phyloP scores from a whole-genome alignment of 2,888 invertebrate species.

The Pheosia gnoma region DNA sequence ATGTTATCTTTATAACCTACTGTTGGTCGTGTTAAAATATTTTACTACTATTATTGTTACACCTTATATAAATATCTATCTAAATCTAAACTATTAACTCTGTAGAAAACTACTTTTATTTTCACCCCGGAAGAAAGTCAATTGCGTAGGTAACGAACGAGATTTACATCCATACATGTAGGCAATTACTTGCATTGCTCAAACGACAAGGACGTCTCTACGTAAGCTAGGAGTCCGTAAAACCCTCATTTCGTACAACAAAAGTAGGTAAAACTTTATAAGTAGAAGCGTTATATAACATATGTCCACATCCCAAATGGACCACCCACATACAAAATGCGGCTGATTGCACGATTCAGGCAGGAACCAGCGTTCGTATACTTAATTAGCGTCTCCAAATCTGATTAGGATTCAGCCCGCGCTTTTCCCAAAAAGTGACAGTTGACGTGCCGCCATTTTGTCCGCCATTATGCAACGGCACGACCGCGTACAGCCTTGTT shows the following conservation, averaged over 20 bases:
- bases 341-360: slow-evolving; percentile 24
- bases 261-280: neutral
- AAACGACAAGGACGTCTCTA: neutral
- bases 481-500: slow-evolving; percentile 62
- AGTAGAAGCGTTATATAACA: neutral
- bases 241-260: neutral
- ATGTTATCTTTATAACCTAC: too few relatives aligned
- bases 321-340: slow-evolving; percentile 5
- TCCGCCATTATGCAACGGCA: slow-evolving; percentile 72
- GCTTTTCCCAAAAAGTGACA: slow-evolving; percentile 69
- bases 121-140: neutral
- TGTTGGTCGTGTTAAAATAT: too few relatives aligned
- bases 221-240: neutral
- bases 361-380: slow-evolving; percentile 28
- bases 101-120: neutral
- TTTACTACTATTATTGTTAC: too few relatives aligned
- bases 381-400: slow-evolving; percentile 47
- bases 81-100: too few relatives aligned
- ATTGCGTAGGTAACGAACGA: neutral
- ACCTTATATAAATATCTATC: too few relatives aligned
- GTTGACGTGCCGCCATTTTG: slow-evolving; percentile 68
- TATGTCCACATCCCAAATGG: neutral
- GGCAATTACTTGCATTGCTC: neutral
- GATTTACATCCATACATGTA: neutral
- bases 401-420: slow-evolving; percentile 65